These are phyloP conservation scores for Anastrepha ludens DNA, from an alignment of 1,140 invertebrate genomes.

Conservation along the genomic window DNA sequence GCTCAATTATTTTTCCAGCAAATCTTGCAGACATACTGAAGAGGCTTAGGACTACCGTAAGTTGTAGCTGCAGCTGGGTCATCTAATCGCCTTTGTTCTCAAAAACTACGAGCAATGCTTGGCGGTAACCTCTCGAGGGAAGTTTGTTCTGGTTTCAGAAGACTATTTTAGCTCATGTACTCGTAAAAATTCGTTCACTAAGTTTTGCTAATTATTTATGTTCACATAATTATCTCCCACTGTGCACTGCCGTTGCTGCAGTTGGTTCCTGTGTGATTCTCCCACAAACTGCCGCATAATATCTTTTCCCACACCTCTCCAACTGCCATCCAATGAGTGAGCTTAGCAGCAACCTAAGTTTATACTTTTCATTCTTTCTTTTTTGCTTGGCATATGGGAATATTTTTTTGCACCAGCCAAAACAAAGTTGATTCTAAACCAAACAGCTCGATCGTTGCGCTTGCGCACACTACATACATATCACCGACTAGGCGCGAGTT, in stretches of 20 bases:
- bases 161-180: no score
- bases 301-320: conserved; percentile 19
- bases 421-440: neutral
- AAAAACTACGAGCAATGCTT: no score
- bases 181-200: neutral
- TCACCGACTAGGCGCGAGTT: neutral
- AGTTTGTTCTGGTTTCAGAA: no score
- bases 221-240: neutral
- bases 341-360: neutral
- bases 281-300: neutral
- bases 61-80: no score
- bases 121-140: no score
- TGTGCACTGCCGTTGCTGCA: neutral
- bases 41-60: no score
- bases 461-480: neutral
- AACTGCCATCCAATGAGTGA: neutral
- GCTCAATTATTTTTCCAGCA: no score
- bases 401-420: neutral
- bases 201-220: neutral
- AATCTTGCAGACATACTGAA: no score
- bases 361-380: neutral
- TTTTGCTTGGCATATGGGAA: neutral
- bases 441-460: neutral
- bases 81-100: no score
- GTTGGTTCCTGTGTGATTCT: neutral